A percentile compares a stretch with the other conserved stretches of the same genome.
These are phyloP conservation scores for Elanus axillaris DNA, from an alignment of 2,113 vertebrate genomes.

Conservation along the genomic window DNA sequence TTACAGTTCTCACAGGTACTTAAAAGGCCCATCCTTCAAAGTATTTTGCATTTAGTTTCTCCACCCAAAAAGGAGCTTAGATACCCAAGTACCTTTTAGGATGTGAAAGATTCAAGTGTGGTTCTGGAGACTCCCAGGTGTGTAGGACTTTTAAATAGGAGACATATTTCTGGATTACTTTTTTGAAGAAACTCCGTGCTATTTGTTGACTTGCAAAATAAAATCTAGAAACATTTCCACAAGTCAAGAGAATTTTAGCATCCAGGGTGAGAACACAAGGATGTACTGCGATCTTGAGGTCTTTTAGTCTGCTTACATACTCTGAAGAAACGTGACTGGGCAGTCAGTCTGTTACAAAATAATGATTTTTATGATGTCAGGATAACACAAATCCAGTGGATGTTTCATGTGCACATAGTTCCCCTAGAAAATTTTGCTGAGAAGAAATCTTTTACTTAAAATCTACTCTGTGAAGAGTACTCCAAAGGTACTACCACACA, in stretches of 20 bases:
- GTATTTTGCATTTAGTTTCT: background rate
- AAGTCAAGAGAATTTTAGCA: background rate
- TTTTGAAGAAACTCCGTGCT: background rate
- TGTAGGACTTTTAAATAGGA: background rate
- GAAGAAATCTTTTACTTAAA: background rate
- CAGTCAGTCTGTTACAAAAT: background rate
- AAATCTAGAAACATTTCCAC: background rate
- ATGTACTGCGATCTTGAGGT: background rate
- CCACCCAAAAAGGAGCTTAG: background rate
- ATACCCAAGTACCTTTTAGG: background rate
- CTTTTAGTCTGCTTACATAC: background rate
- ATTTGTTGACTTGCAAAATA: background rate
- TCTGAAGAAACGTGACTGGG: background rate
- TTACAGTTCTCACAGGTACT: background rate
- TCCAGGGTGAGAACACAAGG: background rate
- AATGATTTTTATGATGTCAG: background rate
- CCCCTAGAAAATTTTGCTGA: background rate
- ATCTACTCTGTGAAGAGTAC: background rate
- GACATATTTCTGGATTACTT: background rate
- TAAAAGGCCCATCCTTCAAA: background rate
- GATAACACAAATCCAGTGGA: background rate
- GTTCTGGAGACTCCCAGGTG: background rate
- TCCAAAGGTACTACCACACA: background rate
- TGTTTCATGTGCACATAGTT: background rate
- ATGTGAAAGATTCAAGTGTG: background rate